Evolutionary conservation across 2,113 vertebrate genomes (phyloP).

Genomic region (Anarrhichthys ocellatus): DNA sequence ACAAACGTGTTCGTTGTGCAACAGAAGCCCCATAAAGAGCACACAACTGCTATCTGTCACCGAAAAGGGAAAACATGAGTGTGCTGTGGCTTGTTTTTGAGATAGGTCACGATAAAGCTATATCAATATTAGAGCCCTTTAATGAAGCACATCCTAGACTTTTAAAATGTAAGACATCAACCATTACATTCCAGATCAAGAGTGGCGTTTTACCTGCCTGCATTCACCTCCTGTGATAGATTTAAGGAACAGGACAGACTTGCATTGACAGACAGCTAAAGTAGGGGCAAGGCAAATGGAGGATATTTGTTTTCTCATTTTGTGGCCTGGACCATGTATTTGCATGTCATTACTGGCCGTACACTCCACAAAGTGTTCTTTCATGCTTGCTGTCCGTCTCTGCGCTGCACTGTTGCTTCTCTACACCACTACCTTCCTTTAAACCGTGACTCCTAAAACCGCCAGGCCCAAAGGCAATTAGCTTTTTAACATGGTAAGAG

Average conservation of each 20-base stretch:
- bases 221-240: slow-evolving; percentile 55
- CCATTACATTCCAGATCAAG: slow-evolving; percentile 1
- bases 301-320: slow-evolving; percentile 83
- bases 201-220: slow-evolving; percentile 31
- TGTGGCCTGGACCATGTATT: slow-evolving; percentile 80
- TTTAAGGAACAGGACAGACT: slow-evolving; percentile 47
- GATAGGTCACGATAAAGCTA: neutral
- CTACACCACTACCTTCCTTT: slow-evolving; percentile 48
- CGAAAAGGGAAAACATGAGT: neutral
- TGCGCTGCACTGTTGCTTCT: slow-evolving; percentile 38
- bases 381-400: slow-evolving; percentile 68
- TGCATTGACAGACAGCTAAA: slow-evolving; percentile 74
- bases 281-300: slow-evolving; percentile 66
- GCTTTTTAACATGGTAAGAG: slow-evolving; percentile 42
- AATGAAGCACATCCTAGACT: neutral
- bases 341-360: slow-evolving; percentile 80
- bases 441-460: slow-evolving; percentile 39
- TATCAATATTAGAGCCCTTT: neutral
- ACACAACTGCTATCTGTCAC: slow-evolving; percentile 43
- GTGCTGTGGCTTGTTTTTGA: neutral
- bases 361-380: slow-evolving; percentile 77
- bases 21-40: slow-evolving; percentile 46
- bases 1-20: slow-evolving; percentile 47
- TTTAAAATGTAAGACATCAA: neutral
- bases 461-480: slow-evolving; percentile 64